Conservation (phyloP, 2,797 vertebrate species). For the Chaetophractus vellerosus region DNA sequence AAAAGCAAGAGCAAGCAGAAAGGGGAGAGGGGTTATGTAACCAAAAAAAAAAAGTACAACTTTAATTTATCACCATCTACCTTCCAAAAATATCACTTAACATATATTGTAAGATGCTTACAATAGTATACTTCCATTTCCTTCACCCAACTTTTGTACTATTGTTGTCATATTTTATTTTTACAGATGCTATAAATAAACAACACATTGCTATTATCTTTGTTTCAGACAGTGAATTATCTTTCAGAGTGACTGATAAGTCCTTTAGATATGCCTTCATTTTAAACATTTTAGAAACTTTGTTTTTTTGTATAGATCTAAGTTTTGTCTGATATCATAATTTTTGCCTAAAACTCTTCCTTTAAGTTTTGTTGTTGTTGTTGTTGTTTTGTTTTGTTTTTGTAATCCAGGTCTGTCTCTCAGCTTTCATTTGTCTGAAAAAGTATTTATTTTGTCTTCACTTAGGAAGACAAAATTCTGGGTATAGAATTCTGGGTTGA, state of each 20-base stretch:
- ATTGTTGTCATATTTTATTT: not conserved
- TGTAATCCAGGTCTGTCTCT: not conserved
- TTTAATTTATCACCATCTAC: not conserved
- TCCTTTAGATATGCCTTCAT: not conserved
- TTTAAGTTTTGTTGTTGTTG: too few species aligned
- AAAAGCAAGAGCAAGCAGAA: too few species aligned
- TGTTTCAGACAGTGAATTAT: not conserved
- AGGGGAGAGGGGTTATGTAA: too few species aligned
- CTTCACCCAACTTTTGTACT: not conserved
- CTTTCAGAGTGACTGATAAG: not conserved
- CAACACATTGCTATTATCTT: not conserved
- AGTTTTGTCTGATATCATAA: not conserved
- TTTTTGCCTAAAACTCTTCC: too few species aligned
- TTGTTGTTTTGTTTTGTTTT: too few species aligned
- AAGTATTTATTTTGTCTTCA: not conserved
- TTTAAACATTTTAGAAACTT: not conserved
- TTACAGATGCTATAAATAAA: not conserved
- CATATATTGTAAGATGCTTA: not conserved
- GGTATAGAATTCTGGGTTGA: too few species aligned
- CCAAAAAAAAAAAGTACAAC: too few species aligned
- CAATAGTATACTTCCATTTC: not conserved
- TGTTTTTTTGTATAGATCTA: not conserved
- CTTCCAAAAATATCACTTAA: not conserved
- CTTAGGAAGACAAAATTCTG: too few species aligned
- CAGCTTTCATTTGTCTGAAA: not conserved